These are phyloP conservation scores for Pseudochromis fuscus DNA, from an alignment of 2,797 vertebrate genomes.

Conservation along the genomic window DNA sequence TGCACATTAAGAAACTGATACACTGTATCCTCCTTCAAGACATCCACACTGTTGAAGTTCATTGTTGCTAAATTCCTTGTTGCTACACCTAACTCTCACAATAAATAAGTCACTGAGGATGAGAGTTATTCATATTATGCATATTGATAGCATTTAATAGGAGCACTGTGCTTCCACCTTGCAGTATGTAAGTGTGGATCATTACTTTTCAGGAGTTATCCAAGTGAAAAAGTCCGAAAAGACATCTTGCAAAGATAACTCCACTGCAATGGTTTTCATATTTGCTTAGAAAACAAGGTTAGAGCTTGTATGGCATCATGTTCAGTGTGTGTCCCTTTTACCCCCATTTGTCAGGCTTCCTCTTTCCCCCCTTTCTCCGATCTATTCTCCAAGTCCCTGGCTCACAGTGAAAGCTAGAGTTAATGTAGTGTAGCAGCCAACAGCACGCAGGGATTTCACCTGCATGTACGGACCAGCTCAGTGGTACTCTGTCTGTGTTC, in stretches of 20 bases:
- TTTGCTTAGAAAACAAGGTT: constrained; percentile 33
- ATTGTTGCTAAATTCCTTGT: constrained; percentile 1
- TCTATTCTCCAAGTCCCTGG: constrained; percentile 50
- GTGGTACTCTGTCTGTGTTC: constrained; percentile 52
- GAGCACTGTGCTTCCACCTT: not conserved
- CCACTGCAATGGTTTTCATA: constrained; percentile 27
- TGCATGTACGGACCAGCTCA: constrained; percentile 62
- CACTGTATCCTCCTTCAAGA: no score
- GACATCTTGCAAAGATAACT: constrained; percentile 22
- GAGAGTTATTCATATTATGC: not conserved
- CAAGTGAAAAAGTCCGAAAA: constrained; percentile 35
- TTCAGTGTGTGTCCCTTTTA: constrained; percentile 29
- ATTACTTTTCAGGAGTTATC: constrained; percentile 26
- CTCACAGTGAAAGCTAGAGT: constrained; percentile 66
- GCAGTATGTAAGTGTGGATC: not conserved
- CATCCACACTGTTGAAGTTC: no score
- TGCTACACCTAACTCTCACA: not conserved
- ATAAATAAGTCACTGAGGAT: not conserved
- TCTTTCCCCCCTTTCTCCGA: constrained; percentile 22
- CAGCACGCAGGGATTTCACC: constrained; percentile 69
- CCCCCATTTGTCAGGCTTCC: constrained; percentile 30
- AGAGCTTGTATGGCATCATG: constrained; percentile 13
- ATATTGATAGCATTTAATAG: not conserved
- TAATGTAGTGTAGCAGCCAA: constrained; percentile 76
- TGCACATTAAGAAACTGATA: no score